Evolutionary conservation across 1,140 invertebrate species (phyloP).

Genomic region (Saccostrea glomerata): DNA sequence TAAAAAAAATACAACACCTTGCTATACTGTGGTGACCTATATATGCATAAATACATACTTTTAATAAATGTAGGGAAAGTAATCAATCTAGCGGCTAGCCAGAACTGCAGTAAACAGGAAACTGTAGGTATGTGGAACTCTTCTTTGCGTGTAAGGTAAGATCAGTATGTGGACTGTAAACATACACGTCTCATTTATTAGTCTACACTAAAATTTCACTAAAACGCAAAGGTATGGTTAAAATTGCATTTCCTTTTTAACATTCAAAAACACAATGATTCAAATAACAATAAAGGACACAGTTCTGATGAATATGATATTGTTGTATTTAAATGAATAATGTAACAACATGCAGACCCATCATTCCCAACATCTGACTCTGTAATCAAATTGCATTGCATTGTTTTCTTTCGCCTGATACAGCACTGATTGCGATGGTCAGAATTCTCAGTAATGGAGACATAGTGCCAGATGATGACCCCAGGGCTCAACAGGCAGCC

Average conservation of each 20-base stretch:
- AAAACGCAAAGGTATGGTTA: background rate
- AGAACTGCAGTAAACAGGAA: constrained; percentile 7
- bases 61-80: too few species aligned
- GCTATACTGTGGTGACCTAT: too few species aligned
- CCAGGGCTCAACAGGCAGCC: constrained; percentile 57
- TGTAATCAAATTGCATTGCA: too few species aligned
- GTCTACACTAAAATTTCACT: background rate
- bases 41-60: too few species aligned
- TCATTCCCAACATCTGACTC: too few species aligned
- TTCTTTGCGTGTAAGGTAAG: background rate
- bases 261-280: too few species aligned
- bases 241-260: too few species aligned
- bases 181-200: background rate
- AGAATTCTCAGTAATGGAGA: constrained; percentile 71
- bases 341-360: too few species aligned
- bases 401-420: background rate
- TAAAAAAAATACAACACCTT: too few species aligned
- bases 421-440: constrained; percentile 62
- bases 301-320: too few species aligned
- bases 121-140: constrained; percentile 16
- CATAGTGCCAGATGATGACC: constrained; percentile 72
- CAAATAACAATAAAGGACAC: too few species aligned
- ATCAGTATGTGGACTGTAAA: background rate
- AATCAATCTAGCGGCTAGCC: background rate
- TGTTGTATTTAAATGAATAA: too few species aligned